Conservation (phyloP, 1,140 invertebrate species). For the Cydia amplana region DNA sequence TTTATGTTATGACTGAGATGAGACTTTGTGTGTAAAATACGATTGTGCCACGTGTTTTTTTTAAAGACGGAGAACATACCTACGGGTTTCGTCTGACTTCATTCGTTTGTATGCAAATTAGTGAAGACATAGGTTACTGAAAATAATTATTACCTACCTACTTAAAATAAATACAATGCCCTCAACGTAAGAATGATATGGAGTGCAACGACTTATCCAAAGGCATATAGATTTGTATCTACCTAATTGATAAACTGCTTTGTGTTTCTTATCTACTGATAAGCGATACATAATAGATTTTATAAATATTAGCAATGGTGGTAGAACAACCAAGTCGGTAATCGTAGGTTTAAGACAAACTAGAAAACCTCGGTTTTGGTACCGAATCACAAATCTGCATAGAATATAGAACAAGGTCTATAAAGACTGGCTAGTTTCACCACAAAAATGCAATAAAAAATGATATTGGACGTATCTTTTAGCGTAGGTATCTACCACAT, state of each 20-base stretch:
- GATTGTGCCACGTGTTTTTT: neutral
- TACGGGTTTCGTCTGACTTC: too few species aligned
- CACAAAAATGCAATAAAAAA: neutral
- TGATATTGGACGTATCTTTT: neutral
- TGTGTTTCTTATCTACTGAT: neutral
- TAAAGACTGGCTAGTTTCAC: neutral
- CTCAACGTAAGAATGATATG: neutral
- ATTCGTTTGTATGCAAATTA: slow-evolving; percentile 24
- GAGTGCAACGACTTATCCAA: neutral
- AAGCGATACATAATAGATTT: neutral
- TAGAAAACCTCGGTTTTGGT: neutral
- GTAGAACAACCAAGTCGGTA: too few species aligned
- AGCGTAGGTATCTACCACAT: neutral
- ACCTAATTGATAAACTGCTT: neutral
- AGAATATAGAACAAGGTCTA: slow-evolving; percentile 1
- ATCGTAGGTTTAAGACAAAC: neutral
- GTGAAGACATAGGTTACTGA: neutral
- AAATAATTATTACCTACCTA: neutral
- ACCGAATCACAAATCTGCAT: neutral
- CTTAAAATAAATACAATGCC: neutral
- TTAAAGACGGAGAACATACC: neutral
- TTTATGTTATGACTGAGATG: neutral
- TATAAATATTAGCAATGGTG: neutral
- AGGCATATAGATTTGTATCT: neutral
- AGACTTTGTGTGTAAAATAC: too few species aligned